A percentile compares a stretch with the other conserved stretches of the same genome.
Evolutionary conservation across 2,888 invertebrate genomes (phyloP).

Genomic region (Drosophila subsilvestris): DNA sequence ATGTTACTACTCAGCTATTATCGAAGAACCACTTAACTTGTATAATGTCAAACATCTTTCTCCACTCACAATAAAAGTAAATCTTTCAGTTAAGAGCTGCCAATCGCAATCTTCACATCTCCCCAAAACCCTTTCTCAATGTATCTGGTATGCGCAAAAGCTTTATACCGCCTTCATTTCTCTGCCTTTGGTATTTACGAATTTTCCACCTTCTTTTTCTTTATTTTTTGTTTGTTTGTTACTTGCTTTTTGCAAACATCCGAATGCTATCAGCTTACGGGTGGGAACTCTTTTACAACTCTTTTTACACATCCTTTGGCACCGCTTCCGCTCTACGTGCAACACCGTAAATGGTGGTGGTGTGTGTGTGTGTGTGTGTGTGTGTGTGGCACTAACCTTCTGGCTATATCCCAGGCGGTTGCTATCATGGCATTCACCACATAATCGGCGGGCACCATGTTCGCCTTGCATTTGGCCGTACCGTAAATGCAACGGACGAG

Average conservation of each 20-base stretch:
- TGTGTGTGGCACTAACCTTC: constrained; percentile 74
- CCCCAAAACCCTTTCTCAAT: background rate
- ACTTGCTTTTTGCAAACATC: constrained; percentile 15
- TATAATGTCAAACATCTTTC: too few relatives aligned
- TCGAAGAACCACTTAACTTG: background rate
- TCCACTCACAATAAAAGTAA: too few relatives aligned
- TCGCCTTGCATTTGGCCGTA: constrained; percentile 81
- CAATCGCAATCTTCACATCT: too few relatives aligned
- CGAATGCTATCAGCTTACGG: constrained; percentile 42
- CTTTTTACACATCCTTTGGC: constrained; percentile 39
- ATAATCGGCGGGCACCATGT: constrained; percentile 84
- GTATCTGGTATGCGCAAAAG: constrained; percentile 2
- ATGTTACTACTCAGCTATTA: too few relatives aligned
- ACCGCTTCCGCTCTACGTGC: constrained; percentile 23
- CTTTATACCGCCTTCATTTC: constrained; percentile 33
- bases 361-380: background rate
- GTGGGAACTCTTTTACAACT: constrained; percentile 43
- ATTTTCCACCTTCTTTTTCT: constrained; percentile 11
- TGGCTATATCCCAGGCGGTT: constrained; percentile 83
- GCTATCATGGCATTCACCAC: constrained; percentile 85
- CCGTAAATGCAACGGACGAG: constrained; percentile 84
- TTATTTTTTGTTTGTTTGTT: background rate
- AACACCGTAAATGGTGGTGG: background rate
- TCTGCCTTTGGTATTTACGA: constrained; percentile 22
- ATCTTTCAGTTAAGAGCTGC: background rate